Base-by-base conservation (phyloP, 2,888 invertebrate species). In the Marronus borbonicus region DNA sequence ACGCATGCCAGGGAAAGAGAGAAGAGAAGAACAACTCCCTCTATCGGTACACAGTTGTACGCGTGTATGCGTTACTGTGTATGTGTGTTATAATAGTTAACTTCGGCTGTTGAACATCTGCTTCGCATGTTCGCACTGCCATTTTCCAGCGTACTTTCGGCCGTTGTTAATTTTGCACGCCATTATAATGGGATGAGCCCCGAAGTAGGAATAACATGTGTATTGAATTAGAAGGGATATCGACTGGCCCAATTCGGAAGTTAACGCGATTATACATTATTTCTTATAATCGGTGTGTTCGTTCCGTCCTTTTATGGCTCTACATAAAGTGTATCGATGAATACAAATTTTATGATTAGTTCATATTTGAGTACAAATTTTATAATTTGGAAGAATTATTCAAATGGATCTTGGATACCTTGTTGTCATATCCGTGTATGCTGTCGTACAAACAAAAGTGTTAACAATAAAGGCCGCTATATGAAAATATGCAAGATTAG, bases 51-150 rank as follows among this genome's bases (percentile, higher is more conserved):
- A 17, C 14, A 44, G 12, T 39, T 8, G 24, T 50, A 14, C 17
- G 17, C 36, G 58, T 17, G 69, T 69, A 58, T 55, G 72, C 24
- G 49, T 58, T 17, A 31, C 24, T 20, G 50, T 50, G 68, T 50
- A 50, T 69, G 50, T 69, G 28, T 58, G 62, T 39, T 72, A 39
- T 68, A 50, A 39, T 31, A 68, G 68, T 50, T 68, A 72, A 72
- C 72, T 72, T 72, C 36, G 58, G 58, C 17, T 58, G 39, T 36
- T 72, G 58, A 58, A 58, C 72, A 72, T 72, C 72, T 72, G 72
- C 72, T 72, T 68, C 68, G 68, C 24, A 20, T 50, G 52, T 68
- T 68, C 50, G 58, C 72, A 20, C 58, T 39, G 12, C 55, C 72
- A 72, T 17, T 72, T 55, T 72, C 39, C 20, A 58, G 39, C 36